Evolutionary conservation across 2,797 vertebrate genomes (phyloP).

Genomic region (Bovichtus variegatus): DNA sequence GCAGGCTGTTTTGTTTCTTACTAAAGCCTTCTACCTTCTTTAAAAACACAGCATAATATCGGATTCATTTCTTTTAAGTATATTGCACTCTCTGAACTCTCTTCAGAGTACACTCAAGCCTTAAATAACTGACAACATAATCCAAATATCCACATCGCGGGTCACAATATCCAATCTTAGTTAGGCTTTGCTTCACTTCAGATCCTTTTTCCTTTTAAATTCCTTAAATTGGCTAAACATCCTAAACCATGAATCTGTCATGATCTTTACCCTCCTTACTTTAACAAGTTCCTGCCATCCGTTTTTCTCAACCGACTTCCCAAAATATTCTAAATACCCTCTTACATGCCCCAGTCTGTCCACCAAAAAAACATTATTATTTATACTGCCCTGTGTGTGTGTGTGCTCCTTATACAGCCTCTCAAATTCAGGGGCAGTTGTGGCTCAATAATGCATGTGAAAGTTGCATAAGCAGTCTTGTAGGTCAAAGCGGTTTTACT

Average conservation of each 20-base stretch:
- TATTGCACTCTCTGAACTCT: not conserved
- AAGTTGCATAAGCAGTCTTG: constrained; percentile 62
- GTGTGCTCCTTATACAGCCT: constrained; percentile 38
- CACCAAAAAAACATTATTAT: constrained; percentile 61
- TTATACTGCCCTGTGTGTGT: constrained; percentile 43
- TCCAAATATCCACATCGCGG: not conserved
- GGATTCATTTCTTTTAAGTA: not conserved
- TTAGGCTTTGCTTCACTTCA: not conserved
- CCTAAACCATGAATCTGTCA: constrained; percentile 13
- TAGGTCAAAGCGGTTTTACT: constrained; percentile 62
- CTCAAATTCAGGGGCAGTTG: constrained; percentile 56
- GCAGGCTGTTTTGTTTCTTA: not conserved
- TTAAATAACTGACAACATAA: not conserved
- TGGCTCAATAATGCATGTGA: constrained; percentile 73
- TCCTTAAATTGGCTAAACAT: constrained; percentile 7
- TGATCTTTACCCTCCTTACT: constrained; percentile 19
- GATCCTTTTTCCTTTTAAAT: not conserved
- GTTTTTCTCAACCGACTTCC: constrained; percentile 27
- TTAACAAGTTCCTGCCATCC: too few relatives aligned
- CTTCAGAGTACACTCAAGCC: not conserved
- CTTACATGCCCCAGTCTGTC: constrained; percentile 27
- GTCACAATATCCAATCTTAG: constrained; percentile 11
- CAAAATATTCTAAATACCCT: constrained; percentile 39
- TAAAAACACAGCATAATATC: not conserved
- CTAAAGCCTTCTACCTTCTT: constrained; percentile 6